Evolutionary conservation across 2,797 vertebrate species (phyloP), one percentile per base, ranked within the genome.

Genomic region (Peromyscus eremicus): DNA sequence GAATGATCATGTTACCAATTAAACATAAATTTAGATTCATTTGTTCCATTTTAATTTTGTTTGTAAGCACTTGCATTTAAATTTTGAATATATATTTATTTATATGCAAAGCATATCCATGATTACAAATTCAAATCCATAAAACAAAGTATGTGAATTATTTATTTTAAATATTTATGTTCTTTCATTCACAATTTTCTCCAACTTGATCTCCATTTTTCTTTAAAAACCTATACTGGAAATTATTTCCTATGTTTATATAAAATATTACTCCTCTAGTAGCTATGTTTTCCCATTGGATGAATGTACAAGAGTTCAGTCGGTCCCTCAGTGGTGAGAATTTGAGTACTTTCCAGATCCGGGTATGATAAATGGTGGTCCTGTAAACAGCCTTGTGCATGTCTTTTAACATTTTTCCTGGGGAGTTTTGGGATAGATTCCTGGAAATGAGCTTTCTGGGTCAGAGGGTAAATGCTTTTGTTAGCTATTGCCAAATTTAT

Each of bases 401-500:
- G 87, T 89, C 81, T 96, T 97, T 97, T 93, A 91, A 76, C 89
- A 83, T 79, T 96, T 96, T 95, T 93, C 71, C 90, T 93, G 77
- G 46, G 40, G 88, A 70, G 96, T 70, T 86, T 92, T 94, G 88
- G 90, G 43, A 95, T 92, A 75, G 29, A 96, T 94, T 96, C 85
- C 92, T 96, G 92, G 88, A 97, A 97, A 95, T 94, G 73, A 91
- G 81, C 68, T 96, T 92, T 91, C 87, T 71, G 49, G 71, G 93
- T 94, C 93, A 96, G 94, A 96, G 75, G 49, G 68, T 95, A 97
- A 97, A 86, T 96, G 82, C 40, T 96, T 85, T 90, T 71, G 49
- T 80, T 66, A 85, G 77, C 85, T 93, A 85, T 32, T 97, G 93
- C 86, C 97, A 97, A 80, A 83, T 96, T 93, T 89, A n/a, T 88